Conservation (phyloP, 2,113 vertebrate species). For the Myotis yumanensis region DNA sequence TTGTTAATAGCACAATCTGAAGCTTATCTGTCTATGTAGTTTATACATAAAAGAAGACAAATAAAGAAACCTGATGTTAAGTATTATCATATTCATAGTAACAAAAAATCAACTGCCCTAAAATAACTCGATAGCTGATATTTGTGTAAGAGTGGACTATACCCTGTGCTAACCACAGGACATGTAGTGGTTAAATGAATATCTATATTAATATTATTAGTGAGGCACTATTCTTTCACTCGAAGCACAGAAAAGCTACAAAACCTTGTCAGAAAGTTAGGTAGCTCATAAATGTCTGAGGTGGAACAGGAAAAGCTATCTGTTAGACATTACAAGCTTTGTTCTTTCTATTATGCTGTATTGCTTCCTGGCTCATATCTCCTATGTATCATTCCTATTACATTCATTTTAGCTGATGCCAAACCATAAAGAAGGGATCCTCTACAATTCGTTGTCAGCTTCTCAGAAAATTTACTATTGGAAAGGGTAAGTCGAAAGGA, state of each 20-base stretch:
- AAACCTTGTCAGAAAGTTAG: background rate
- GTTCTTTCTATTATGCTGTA: background rate
- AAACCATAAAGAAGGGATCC: conserved; percentile 55
- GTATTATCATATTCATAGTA: background rate
- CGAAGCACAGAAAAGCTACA: background rate
- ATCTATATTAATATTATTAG: background rate
- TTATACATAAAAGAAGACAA: background rate
- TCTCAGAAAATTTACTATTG: conserved; percentile 49
- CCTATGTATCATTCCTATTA: background rate
- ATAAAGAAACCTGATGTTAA: background rate
- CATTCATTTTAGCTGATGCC: conserved; percentile 32
- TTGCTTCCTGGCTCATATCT: background rate
- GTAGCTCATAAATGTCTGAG: background rate
- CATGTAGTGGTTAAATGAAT: background rate
- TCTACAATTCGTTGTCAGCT: conserved; percentile 43
- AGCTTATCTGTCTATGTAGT: background rate
- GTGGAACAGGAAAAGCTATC: background rate
- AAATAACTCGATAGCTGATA: background rate
- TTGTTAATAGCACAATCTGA: background rate
- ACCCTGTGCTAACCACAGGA: background rate
- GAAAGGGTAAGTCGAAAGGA: conserved; percentile 69
- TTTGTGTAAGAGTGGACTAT: background rate
- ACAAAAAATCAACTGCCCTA: background rate
- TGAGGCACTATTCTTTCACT: background rate
- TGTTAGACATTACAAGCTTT: background rate